Percentiles rank a stretch among this genome's conserved stretches.
Evolutionary conservation across 2,888 invertebrate genomes (phyloP).

Genomic region (Serrognathus titanus): DNA sequence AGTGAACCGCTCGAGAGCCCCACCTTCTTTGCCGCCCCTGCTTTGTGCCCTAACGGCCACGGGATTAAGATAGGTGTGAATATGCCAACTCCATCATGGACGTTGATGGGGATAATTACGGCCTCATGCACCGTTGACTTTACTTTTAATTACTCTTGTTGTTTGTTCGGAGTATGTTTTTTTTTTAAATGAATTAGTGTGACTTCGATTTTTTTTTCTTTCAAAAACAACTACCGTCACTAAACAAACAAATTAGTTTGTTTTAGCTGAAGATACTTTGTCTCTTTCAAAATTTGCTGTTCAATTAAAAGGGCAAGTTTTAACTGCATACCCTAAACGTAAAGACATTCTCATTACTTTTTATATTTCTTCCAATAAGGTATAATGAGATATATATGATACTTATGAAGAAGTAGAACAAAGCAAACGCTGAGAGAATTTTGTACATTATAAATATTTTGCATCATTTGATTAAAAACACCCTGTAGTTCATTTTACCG

Average conservation of each 20-base stretch:
- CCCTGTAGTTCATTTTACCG: too few relatives aligned
- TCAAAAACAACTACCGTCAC: background rate
- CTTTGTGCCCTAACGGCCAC: conserved; percentile 18
- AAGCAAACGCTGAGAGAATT: background rate
- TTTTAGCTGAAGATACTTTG: background rate
- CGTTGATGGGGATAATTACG: conserved; percentile 18
- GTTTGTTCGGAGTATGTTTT: conserved; percentile 1
- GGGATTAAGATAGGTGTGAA: conserved; percentile 30
- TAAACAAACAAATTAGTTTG: background rate
- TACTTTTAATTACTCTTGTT: conserved; percentile 2
- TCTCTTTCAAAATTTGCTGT: too few relatives aligned
- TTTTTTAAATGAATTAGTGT: background rate
- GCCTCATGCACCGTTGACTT: conserved; percentile 4
- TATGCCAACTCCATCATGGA: conserved; percentile 16
- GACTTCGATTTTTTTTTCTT: background rate
- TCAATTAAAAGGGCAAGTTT: too few relatives aligned
- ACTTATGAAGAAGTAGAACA: background rate
- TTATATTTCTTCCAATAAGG: background rate
- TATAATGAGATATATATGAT: background rate
- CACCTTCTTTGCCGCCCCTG: conserved; percentile 25
- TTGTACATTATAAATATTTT: too few relatives aligned
- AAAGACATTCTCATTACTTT: too few relatives aligned
- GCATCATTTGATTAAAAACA: too few relatives aligned
- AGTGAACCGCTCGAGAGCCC: conserved; percentile 25
- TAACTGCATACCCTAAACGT: too few relatives aligned